Evolutionary conservation across 2,888 invertebrate genomes (phyloP), one percentile per base, ranked within the genome.

Genomic region (Heliconius hortense): DNA sequence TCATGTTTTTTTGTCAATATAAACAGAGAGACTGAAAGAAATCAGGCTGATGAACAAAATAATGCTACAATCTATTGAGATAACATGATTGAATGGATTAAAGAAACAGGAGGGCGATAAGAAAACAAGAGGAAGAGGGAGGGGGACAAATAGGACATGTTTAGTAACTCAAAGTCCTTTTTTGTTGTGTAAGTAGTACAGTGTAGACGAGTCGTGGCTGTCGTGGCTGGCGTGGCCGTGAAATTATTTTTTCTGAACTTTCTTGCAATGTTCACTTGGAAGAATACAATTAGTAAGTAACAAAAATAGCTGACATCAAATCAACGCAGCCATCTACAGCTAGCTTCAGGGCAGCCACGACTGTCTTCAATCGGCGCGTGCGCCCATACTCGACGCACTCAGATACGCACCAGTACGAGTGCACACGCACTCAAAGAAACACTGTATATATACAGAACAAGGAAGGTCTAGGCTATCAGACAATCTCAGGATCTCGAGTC

Each of bases 401-500:
- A 43, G 15, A 15, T 43, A 15, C 43, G 15, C 15, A 43, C 43
- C 15, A 43, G 43, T 15, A 43, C 43, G 43, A 15, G 43, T 43
- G 43, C 43, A 43, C 15, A 15, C 43, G 43, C 43, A 43, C 15
- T 43, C 43, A 48, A 48, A 18, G 48, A 48, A 18, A 48, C 7
- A 48, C 48, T 48, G 48, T 2, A 59, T 59, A 24, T 24, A 4
- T 59, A 59, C 59, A 24, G 18, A 68, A 18, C 7, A 64, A 15
- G 18, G 24, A 35, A 72, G 48, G 79, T 84, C 87, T 89, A 92
- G 82, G 89, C 88, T 85, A 93, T 87, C 80, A 87, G 89, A 83
- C 93, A 93, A 83, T 90, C 91, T 91, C 92, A 92, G 89, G 91
- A 89, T 77, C 89, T 84, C 79, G 89, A 81, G 74, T 84, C 87